Conservation (phyloP, 2,113 vertebrate species). For the Entomyzon cyanotis region DNA sequence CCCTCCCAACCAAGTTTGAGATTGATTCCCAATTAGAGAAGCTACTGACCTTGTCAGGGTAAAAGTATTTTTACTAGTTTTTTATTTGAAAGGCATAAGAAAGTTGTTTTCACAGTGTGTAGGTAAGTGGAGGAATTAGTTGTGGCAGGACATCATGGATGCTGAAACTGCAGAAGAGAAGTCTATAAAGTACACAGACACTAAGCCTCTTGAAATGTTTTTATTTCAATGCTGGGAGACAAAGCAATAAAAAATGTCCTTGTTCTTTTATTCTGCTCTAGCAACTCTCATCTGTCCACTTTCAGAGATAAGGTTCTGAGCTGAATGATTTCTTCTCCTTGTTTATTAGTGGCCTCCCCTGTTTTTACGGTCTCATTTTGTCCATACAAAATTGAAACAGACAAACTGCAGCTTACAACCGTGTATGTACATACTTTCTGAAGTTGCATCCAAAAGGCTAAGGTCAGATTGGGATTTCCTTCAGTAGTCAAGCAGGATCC, state of each 20-base stretch:
- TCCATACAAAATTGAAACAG: background rate
- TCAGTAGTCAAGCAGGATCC: background rate
- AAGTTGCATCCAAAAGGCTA: background rate
- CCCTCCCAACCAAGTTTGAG: background rate
- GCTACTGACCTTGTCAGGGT: background rate
- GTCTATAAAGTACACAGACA: background rate
- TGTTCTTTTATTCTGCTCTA: background rate
- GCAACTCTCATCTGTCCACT: background rate
- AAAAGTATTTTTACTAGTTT: background rate
- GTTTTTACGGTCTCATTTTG: background rate
- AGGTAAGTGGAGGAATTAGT: background rate
- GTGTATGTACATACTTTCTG: fast-evolving
- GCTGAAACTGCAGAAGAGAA: background rate
- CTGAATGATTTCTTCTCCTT: background rate
- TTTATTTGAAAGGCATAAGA: background rate
- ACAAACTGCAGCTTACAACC: background rate
- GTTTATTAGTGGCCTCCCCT: background rate
- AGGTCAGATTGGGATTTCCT: background rate
- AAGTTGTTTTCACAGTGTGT: background rate
- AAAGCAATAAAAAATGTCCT: background rate
- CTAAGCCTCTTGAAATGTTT: background rate
- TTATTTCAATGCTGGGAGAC: background rate
- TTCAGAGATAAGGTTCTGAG: background rate
- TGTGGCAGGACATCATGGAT: background rate
- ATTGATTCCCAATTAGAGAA: background rate